Evolutionary conservation across 1,140 invertebrate species (phyloP), one percentile per base, ranked within the genome.

Genomic region (Alviniconcha marisindica): DNA sequence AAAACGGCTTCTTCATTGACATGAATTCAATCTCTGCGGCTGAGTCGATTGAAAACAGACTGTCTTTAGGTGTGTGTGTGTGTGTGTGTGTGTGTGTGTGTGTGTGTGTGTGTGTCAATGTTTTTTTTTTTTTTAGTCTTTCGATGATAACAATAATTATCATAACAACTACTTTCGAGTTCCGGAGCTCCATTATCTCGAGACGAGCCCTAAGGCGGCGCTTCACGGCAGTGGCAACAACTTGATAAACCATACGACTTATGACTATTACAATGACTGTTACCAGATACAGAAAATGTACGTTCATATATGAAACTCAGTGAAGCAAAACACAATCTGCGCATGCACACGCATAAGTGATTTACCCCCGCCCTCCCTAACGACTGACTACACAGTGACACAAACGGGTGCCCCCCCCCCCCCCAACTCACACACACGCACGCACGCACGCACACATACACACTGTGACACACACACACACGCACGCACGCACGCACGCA

Each of bases 1-100:
- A 54, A 14, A 54, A 24, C 24, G 10, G 24, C 12, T 24, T 12
- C 24, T 54, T 12, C 12, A 14, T 12, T 54, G 10, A 24, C 51
- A 24, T 54, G 24, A 14, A 54, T 24, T 54, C 51, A 54, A 24
- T 54, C 24, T 54, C 51, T 54, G 51, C 24, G 51, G 12, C 51
- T 24, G 12, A n/a, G n/a, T 54, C 51, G 10, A 24, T 54, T 12
- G 10, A 24, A 14, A 24, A 14, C 10, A 14, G 51, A 14, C 10
- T 54, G 51, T 54, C 10, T 54, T 12, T 54, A 24, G 10, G 51
- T 54, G 51, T 54, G 51, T 54, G 51, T 54, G 51, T 54, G 51
- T 54, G 51, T 54, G 51, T 54, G 51, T 54, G 51, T 54, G 51
- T 54, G 51, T 54, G 51, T 54, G 51, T 54, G 51, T 54, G 51